These are phyloP conservation scores for Nyctereutes procyonoides DNA, from an alignment of 2,113 vertebrate genomes.

Conservation along the genomic window DNA sequence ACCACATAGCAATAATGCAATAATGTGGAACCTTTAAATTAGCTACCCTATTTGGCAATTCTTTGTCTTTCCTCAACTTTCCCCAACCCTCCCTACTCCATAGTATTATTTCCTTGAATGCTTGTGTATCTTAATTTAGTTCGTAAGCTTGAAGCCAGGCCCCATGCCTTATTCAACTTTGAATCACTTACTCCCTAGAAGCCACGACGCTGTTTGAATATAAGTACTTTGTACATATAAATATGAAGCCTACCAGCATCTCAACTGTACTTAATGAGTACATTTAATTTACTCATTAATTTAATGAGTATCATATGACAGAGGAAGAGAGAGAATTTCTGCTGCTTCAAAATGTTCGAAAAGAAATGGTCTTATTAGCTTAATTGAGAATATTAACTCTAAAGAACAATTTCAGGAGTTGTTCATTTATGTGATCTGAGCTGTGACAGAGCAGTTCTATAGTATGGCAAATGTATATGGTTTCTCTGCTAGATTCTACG, in stretches of 20 bases:
- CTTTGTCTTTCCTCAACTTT: background rate
- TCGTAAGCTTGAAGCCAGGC: background rate
- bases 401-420: background rate
- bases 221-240: background rate
- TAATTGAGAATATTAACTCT: background rate
- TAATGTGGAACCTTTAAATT: background rate
- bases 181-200: background rate
- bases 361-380: background rate
- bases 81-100: background rate
- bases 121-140: background rate
- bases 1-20: background rate
- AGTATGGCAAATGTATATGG: background rate
- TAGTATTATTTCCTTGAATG: background rate
- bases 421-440: background rate
- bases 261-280: background rate
- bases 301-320: background rate
- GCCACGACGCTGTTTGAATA: background rate
- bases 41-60: background rate
- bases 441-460: slow-evolving; percentile 4
- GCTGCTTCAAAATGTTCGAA: background rate
- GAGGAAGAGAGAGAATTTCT: background rate
- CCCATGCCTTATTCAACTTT: background rate
- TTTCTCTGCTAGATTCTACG: background rate
- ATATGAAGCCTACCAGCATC: background rate
- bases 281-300: too few relatives aligned